Evolutionary conservation across 2,888 invertebrate genomes (phyloP).

Genomic region (Rotaria sp.): DNA sequence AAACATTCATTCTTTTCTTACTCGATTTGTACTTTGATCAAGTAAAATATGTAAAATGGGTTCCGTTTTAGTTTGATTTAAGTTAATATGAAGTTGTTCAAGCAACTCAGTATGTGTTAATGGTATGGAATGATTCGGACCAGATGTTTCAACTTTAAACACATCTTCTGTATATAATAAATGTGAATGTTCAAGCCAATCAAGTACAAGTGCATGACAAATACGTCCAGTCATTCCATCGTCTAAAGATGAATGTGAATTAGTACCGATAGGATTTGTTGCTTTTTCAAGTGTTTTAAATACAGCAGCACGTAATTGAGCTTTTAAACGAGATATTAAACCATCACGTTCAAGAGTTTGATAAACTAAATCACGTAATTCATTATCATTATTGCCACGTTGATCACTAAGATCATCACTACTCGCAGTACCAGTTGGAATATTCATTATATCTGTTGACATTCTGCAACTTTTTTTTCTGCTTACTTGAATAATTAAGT

Average conservation of each 20-base stretch:
- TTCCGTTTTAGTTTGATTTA: not conserved
- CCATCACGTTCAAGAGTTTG: constrained; percentile 37
- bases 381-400: not conserved
- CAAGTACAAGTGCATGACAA: not conserved
- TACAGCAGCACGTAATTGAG: constrained; percentile 35
- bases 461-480: not conserved
- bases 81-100: not conserved
- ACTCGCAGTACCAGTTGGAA: not conserved
- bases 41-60: not conserved
- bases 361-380: constrained; percentile 38
- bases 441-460: not conserved
- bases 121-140: not conserved
- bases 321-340: constrained; percentile 34
- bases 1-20: not conserved
- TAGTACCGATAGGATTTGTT: not conserved
- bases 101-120: not conserved
- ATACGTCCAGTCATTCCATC: not conserved
- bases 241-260: not conserved
- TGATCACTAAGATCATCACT: not conserved
- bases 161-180: constrained; percentile 4
- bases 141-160: not conserved
- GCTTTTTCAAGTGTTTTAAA: constrained; percentile 36
- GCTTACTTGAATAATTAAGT: not conserved
- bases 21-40: not conserved
- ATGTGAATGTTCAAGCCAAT: constrained; percentile 1